A percentile compares a stretch with the other conserved stretches of the same genome.
These are phyloP conservation scores for Drosophila parvula DNA, from an alignment of 1,140 invertebrate species.

Conservation along the genomic window DNA sequence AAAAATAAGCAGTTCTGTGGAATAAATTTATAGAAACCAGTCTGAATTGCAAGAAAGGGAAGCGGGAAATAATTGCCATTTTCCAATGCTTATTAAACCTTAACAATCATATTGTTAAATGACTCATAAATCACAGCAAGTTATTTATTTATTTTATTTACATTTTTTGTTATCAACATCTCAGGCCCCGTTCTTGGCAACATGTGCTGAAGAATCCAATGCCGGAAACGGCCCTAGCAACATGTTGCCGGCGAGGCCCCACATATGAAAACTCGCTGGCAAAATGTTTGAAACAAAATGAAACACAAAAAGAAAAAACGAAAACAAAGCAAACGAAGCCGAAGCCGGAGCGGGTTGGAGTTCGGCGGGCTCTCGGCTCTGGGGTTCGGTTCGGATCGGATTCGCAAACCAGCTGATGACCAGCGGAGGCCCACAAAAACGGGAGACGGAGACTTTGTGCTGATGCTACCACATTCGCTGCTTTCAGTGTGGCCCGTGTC, in stretches of 20 bases:
- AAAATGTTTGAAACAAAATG: conserved; percentile 51
- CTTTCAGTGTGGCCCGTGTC: conserved; percentile 80
- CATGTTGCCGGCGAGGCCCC: conserved; percentile 25
- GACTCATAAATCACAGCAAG: conserved; percentile 4
- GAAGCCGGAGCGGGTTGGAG: conserved; percentile 44
- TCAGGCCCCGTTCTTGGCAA: conserved; percentile 3
- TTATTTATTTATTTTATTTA: conserved; percentile 2
- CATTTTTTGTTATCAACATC: background rate
- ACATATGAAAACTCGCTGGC: conserved; percentile 57
- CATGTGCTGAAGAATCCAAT: conserved; percentile 5
- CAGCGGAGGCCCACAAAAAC: conserved; percentile 41
- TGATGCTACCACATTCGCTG: conserved; percentile 76
- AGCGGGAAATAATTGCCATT: background rate
- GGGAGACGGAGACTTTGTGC: conserved; percentile 75
- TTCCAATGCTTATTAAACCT: conserved; percentile 6
- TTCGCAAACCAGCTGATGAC: conserved; percentile 71
- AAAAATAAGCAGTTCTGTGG: too few relatives aligned
- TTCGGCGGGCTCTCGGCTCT: conserved; percentile 45
- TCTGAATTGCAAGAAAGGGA: background rate
- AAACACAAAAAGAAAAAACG: conserved; percentile 34
- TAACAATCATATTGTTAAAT: background rate
- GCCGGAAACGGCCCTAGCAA: conserved; percentile 51
- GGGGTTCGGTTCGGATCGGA: conserved; percentile 39
- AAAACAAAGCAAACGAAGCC: conserved; percentile 35
- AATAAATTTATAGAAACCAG: too few relatives aligned